phyloP scores from a whole-genome alignment of 2,888 invertebrate genomes.

The Julus scandinavius region DNA sequence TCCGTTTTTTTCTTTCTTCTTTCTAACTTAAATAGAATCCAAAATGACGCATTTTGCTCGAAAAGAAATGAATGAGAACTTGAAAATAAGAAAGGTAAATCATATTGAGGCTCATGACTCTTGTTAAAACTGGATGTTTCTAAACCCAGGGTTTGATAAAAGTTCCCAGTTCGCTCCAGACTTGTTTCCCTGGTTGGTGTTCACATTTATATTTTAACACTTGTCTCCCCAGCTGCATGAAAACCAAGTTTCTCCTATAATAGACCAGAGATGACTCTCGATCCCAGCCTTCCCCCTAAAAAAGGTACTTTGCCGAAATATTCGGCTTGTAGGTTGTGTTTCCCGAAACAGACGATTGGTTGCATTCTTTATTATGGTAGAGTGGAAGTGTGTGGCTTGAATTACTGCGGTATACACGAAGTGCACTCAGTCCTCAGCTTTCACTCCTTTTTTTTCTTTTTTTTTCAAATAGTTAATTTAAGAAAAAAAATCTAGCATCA shows the following conservation, averaged over 20 bases:
- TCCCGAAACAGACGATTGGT: constrained; percentile 35
- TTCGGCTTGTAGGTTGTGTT: constrained; percentile 8
- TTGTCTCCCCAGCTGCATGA: not conserved
- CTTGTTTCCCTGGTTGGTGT: not conserved
- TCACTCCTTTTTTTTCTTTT: not conserved
- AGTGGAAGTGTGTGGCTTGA: constrained; percentile 27
- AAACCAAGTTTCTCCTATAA: not conserved
- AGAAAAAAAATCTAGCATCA: not conserved
- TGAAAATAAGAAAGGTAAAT: too few relatives aligned
- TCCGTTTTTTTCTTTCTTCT: too few relatives aligned
- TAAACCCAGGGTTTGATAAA: too few relatives aligned
- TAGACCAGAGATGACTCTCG: not conserved
- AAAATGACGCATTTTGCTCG: too few relatives aligned
- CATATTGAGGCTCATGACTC: too few relatives aligned
- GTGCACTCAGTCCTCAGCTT: constrained; percentile 1
- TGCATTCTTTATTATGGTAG: constrained; percentile 17
- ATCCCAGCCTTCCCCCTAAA: constrained; percentile 42
- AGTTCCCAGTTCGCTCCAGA: not conserved
- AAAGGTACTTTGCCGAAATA: constrained; percentile 35
- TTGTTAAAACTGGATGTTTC: too few relatives aligned
- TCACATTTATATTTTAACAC: not conserved
- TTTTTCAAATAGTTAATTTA: constrained; percentile 27
- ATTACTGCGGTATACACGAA: constrained; percentile 6
- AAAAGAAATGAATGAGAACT: too few relatives aligned
- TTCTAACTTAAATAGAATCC: too few relatives aligned